These are phyloP conservation scores for Xiphydria camelus DNA, from an alignment of 2,888 invertebrate genomes.

Conservation along the genomic window DNA sequence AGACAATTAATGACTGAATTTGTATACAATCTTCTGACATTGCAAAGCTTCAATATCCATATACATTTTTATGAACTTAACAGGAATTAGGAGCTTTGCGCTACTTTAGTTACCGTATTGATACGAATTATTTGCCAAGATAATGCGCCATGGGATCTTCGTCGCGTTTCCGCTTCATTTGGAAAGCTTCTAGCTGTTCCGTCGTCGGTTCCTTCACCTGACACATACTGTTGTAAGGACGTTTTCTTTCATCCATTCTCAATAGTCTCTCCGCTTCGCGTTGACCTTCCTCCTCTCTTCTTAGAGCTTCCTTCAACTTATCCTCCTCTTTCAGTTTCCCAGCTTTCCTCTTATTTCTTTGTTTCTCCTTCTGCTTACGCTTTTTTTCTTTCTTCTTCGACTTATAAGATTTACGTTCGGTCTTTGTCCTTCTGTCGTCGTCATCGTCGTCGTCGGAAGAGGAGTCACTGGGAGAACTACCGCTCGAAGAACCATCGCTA, in stretches of 20 bases:
- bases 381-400: conserved; percentile 36
- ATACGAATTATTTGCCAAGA: conserved; percentile 46
- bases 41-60: no score
- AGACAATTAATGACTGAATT: no score
- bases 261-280: conserved; percentile 68
- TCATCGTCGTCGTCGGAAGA: conserved; percentile 9
- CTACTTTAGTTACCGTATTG: no score
- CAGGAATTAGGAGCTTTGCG: no score
- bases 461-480: conserved; percentile 22
- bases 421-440: conserved; percentile 23
- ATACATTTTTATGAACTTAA: no score
- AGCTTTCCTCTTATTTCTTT: conserved; percentile 56
- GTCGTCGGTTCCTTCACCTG: conserved; percentile 84
- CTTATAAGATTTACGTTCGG: conserved; percentile 26
- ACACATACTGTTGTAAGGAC: conserved; percentile 91
- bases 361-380: conserved; percentile 38
- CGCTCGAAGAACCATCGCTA: conserved; percentile 13
- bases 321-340: conserved; percentile 48
- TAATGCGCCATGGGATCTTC: conserved; percentile 95
- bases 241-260: conserved; percentile 83
- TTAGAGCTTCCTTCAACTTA: conserved; percentile 65
- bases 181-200: conserved; percentile 92
- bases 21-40: no score
- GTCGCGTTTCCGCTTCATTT: conserved; percentile 78
- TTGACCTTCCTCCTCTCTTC: conserved; percentile 66